Evolutionary conservation across 2,888 invertebrate genomes (phyloP).

Genomic region (Hermaeophaga mercurialis): DNA sequence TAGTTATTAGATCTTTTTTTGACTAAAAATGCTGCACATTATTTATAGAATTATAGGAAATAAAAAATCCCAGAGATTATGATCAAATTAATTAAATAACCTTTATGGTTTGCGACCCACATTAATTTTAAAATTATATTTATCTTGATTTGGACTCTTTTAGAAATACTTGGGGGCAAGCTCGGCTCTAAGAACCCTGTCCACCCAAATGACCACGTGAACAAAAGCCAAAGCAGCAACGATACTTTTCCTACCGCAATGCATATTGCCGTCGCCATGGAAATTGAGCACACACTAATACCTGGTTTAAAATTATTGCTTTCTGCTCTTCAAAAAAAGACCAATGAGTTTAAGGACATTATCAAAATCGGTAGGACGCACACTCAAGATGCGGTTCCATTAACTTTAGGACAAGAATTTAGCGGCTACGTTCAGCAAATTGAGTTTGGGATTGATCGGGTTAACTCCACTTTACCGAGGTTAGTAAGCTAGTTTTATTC

Average conservation of each 20-base stretch:
- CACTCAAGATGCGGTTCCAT: constrained; percentile 90
- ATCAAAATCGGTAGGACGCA: constrained; percentile 95
- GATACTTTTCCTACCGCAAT: constrained; percentile 99
- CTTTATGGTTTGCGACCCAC: no score
- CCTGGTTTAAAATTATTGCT: constrained; percentile 77
- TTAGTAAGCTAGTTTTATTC: no score
- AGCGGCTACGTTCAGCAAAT: constrained; percentile 90
- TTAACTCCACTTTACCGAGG: constrained; percentile 70
- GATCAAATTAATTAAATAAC: no score
- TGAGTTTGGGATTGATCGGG: constrained; percentile 77
- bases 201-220: constrained; percentile 99
- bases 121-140: no score
- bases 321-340: constrained; percentile 75
- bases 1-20: no score
- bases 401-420: constrained; percentile 98
- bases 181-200: constrained; percentile 94
- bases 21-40: no score
- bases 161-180: constrained; percentile 65
- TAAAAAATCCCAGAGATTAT: no score
- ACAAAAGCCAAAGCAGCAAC: constrained; percentile 98
- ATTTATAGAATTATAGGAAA: no score
- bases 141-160: no score
- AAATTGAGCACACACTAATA: constrained; percentile 79
- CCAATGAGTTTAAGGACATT: constrained; percentile 83
- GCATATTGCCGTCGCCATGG: constrained; percentile 94